Evolutionary conservation across 2,797 vertebrate species (phyloP).

Genomic region (Hypotaenidia okinawae): DNA sequence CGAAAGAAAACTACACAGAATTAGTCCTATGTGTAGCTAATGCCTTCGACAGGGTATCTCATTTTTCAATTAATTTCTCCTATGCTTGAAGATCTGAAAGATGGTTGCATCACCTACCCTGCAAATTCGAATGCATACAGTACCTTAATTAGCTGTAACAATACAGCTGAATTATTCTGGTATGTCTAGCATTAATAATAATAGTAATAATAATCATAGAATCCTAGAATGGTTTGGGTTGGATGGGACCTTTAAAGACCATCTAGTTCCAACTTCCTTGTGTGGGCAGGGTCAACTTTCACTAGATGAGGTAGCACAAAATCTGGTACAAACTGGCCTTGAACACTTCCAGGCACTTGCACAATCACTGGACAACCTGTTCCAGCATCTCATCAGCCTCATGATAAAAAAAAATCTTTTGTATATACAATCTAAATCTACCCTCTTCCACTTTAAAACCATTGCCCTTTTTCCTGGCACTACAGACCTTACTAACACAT

Average conservation of each 20-base stretch:
- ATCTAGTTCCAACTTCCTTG: background rate
- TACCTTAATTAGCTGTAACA: background rate
- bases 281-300: background rate
- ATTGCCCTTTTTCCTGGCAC: background rate
- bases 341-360: background rate
- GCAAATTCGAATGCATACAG: background rate
- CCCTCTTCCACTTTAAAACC: background rate
- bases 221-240: background rate
- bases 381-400: background rate
- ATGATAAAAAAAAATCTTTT: background rate
- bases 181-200: background rate
- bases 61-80: background rate
- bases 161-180: background rate
- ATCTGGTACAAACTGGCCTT: background rate
- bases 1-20: background rate
- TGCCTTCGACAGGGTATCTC: background rate
- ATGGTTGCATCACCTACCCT: background rate
- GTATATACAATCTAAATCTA: background rate
- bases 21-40: background rate
- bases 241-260: background rate
- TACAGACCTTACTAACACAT: background rate
- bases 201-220: background rate
- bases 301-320: background rate
- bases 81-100: background rate
- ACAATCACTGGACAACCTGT: background rate